Evolutionary conservation across 2,797 vertebrate species (phyloP).

Genomic region (Artibeus jamaicensis): DNA sequence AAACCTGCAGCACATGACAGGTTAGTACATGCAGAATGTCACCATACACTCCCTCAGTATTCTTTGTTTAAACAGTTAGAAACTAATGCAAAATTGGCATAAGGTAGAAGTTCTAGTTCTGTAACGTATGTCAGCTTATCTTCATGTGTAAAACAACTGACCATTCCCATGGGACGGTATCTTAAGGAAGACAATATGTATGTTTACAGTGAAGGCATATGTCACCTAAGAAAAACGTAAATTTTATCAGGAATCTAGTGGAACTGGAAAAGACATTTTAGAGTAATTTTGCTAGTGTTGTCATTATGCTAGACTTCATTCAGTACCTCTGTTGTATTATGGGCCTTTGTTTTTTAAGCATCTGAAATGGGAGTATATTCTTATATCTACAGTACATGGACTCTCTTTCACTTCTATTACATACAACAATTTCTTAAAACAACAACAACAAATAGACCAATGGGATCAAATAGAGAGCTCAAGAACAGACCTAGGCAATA

Average conservation of each 20-base stretch:
- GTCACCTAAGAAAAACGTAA: background rate
- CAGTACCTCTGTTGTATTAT: background rate
- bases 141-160: background rate
- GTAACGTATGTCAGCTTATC: background rate
- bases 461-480: background rate
- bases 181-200: background rate
- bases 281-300: background rate
- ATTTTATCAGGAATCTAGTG: background rate
- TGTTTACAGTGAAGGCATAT: background rate
- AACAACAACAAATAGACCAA: background rate
- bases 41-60: background rate
- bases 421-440: background rate
- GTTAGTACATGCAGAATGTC: background rate
- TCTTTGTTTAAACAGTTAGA: background rate
- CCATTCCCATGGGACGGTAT: background rate
- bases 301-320: background rate
- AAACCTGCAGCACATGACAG: background rate
- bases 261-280: slow-evolving; percentile 10
- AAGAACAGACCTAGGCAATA: background rate
- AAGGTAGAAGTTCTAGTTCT: background rate
- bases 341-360: background rate
- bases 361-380: slow-evolving; percentile 29
- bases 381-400: background rate
- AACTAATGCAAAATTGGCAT: background rate
- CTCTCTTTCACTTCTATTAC: background rate